Conservation (phyloP, 1,140 invertebrate species). For the Temnothorax curvispinosus region DNA sequence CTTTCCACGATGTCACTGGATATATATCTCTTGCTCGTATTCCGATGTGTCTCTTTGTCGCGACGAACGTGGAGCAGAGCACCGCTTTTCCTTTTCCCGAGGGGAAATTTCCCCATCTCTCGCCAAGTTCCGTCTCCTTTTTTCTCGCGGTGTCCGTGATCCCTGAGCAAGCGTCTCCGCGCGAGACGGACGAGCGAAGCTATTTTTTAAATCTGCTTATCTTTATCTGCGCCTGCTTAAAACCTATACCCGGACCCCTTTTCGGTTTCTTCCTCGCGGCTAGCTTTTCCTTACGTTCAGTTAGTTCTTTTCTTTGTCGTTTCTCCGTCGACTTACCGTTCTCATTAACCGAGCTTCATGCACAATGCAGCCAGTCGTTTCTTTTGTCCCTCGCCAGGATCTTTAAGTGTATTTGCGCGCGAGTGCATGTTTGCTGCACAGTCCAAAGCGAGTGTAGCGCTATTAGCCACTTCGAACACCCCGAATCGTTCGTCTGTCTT, state of each 20-base stretch:
- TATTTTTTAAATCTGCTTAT: slow-evolving; percentile 73
- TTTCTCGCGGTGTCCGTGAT: slow-evolving; percentile 22
- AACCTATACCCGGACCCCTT: slow-evolving; percentile 29
- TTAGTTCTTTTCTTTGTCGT: not conserved
- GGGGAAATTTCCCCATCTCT: not conserved
- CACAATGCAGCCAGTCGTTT: slow-evolving; percentile 69
- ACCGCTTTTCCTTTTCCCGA: slow-evolving; percentile 26
- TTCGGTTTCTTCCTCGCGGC: slow-evolving; percentile 41
- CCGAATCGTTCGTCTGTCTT: not conserved
- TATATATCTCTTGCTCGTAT: slow-evolving; percentile 14
- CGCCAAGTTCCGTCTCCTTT: not conserved
- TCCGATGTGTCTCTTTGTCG: slow-evolving; percentile 37
- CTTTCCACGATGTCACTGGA: slow-evolving; percentile 9
- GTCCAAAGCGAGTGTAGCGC: not conserved
- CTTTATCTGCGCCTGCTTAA: slow-evolving; percentile 70
- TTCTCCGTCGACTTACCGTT: slow-evolving; percentile 69
- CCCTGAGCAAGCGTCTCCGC: slow-evolving; percentile 22
- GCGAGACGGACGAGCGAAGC: slow-evolving; percentile 43
- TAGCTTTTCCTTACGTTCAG: slow-evolving; percentile 4
- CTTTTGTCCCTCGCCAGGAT: slow-evolving; percentile 11
- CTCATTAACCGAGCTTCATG: slow-evolving; percentile 77
- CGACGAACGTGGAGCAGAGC: not conserved
- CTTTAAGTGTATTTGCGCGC: slow-evolving; percentile 4
- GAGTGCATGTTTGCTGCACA: not conserved
- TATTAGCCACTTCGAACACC: slow-evolving; percentile 14